Evolutionary conservation across 2,888 invertebrate genomes (phyloP).

Genomic region (Pycnomerus fuliginosus): DNA sequence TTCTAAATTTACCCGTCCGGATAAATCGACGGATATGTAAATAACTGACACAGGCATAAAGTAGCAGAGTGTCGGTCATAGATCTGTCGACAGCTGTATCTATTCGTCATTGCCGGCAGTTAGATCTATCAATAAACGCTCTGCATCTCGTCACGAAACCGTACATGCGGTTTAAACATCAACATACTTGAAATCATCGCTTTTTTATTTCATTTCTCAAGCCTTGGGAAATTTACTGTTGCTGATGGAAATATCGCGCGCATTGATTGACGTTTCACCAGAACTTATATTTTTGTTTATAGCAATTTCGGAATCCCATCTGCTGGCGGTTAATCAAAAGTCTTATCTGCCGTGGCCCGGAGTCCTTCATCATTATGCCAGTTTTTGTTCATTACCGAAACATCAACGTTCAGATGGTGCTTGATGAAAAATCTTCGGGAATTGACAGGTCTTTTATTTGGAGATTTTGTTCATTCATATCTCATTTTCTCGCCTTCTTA

Average conservation of each 20-base stretch:
- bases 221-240: conserved; percentile 17
- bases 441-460: conserved; percentile 55
- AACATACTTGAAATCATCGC: conserved; percentile 22
- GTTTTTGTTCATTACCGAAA: conserved; percentile 54
- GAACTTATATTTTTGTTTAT: too few relatives aligned
- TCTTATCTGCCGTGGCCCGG: conserved; percentile 45
- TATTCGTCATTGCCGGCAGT: conserved; percentile 44
- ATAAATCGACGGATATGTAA: too few relatives aligned
- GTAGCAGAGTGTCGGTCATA: conserved; percentile 45
- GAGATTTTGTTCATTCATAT: conserved; percentile 53
- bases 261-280: too few relatives aligned
- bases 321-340: conserved; percentile 52
- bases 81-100: conserved; percentile 42
- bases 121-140: conserved; percentile 36
- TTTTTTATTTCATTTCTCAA: conserved; percentile 20
- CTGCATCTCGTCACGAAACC: conserved; percentile 32
- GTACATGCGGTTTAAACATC: conserved; percentile 20
- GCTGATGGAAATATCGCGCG: conserved; percentile 20
- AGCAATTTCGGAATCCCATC: conserved; percentile 45
- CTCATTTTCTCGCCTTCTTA: conserved; percentile 52
- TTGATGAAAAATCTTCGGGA: conserved; percentile 54
- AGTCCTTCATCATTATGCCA: conserved; percentile 52
- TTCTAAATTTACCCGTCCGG: too few relatives aligned
- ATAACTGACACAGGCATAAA: too few relatives aligned
- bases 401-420: conserved; percentile 51